Evolutionary conservation across 1,140 invertebrate species (phyloP), one percentile per base, ranked within the genome.

Genomic region (Apis florea): DNA sequence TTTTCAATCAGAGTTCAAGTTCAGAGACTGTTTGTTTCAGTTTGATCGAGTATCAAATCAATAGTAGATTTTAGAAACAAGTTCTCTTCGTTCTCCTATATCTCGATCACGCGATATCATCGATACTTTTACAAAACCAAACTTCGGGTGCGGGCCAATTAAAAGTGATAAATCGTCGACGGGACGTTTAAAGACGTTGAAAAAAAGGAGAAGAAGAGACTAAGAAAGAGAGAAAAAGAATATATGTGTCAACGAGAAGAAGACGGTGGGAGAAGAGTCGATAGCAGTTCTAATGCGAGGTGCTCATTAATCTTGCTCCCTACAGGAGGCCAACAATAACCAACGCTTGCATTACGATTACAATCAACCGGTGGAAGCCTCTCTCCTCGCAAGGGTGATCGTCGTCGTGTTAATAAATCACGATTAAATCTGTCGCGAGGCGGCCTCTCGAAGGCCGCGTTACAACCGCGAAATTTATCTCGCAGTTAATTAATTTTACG

Each of bases 401-500:
- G 76, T 17, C 26, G 51, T 15, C 24, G 68, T 54, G 68, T 79
- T 79, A 72, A 79, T 79, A 79, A 79, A 79, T 79, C 77, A 79
- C 69, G 77, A 79, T 79, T 79, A 79, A 79, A 70, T 72, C 68
- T 61, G 69, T 79, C 77, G 77, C 54, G 77, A n/a, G 61, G 31
- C 66, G 77, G 70, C 11, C 68, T 51, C 76, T 21, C 67, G 75
- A 54, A 58, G 63, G 53, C 31, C 61, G 49, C 61, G 76, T 31
- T n/a, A 31, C 66, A 49, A 40, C 24, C 76, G 40, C 58, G 56
- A 61, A 71, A 72, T 79, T 72, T 79, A 79, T 79, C 77, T 51
- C 21, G 69, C 13, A 10, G 77, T 61, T 79, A 79, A 79, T 79
- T 79, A 79, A 79, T 79, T 72, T 72, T 64, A 70, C 59, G 49